These are phyloP conservation scores for Illadopsis cleaveri DNA, from an alignment of 2,113 vertebrate genomes.

Conservation along the genomic window DNA sequence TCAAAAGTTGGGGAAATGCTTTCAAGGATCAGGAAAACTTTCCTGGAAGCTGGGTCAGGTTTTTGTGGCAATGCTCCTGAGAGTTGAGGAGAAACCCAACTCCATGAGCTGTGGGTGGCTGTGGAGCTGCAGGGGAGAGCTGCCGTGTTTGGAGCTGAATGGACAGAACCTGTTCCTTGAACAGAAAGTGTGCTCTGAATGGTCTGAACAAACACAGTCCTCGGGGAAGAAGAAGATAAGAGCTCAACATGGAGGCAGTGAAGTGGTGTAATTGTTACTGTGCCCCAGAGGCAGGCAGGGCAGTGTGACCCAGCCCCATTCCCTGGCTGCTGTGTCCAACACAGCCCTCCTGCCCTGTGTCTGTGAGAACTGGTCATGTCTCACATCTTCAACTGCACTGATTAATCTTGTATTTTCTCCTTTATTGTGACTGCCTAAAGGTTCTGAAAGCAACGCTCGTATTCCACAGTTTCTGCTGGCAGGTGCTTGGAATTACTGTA, in stretches of 20 bases:
- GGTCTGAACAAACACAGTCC: neutral
- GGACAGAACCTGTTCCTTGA: neutral
- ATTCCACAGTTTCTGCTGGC: neutral
- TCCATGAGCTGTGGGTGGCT: neutral
- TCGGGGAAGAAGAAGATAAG: neutral
- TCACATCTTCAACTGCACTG: neutral
- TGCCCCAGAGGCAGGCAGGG: neutral
- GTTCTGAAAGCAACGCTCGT: rapidly evolving
- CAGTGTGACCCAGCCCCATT: neutral
- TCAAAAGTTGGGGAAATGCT: neutral
- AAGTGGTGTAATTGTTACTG: rapidly evolving
- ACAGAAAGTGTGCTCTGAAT: neutral
- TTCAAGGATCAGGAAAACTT: neutral
- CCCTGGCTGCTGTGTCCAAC: neutral
- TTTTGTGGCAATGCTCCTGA: neutral
- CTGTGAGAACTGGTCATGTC: rapidly evolving
- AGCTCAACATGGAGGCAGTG: neutral
- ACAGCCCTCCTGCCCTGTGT: neutral
- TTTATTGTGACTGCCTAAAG: neutral
- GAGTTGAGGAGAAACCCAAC: neutral
- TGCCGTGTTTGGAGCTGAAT: neutral
- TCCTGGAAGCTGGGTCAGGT: neutral
- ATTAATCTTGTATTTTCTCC: neutral
- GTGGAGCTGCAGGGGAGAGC: neutral
- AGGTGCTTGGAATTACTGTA: neutral